phyloP scores from a whole-genome alignment of 2,888 invertebrate species.

The Thysanoteuthis rhombus region DNA sequence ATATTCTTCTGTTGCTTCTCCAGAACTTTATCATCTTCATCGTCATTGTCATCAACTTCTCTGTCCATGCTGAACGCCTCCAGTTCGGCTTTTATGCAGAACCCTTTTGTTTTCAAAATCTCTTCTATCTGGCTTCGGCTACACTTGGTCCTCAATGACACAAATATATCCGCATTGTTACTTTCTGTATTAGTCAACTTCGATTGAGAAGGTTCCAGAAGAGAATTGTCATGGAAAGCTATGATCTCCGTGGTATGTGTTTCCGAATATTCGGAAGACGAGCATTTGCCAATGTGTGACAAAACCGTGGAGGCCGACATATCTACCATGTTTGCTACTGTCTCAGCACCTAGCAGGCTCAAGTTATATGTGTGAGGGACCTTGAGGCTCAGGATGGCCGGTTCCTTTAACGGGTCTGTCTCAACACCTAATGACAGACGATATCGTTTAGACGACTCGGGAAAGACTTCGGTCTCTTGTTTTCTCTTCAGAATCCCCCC shows the following conservation, averaged over 20 bases:
- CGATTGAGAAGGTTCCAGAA: neutral
- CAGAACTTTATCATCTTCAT: neutral
- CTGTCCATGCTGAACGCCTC: neutral
- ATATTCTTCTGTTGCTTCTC: conserved; percentile 27
- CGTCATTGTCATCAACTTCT: neutral
- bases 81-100: neutral
- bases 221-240: neutral
- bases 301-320: neutral
- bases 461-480: neutral
- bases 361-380: neutral
- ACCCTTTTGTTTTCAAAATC: neutral
- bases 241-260: neutral
- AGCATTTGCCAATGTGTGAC: neutral
- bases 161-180: neutral
- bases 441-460: neutral
- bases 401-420: neutral
- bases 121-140: neutral
- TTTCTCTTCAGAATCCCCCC: neutral
- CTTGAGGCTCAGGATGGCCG: neutral
- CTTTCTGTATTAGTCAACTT: neutral
- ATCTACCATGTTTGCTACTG: neutral
- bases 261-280: neutral
- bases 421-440: neutral
- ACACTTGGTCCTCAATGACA: neutral
- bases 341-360: neutral